Conservation (phyloP, 2,113 vertebrate species). For the Sinocyclocheilus anophthalmus region DNA sequence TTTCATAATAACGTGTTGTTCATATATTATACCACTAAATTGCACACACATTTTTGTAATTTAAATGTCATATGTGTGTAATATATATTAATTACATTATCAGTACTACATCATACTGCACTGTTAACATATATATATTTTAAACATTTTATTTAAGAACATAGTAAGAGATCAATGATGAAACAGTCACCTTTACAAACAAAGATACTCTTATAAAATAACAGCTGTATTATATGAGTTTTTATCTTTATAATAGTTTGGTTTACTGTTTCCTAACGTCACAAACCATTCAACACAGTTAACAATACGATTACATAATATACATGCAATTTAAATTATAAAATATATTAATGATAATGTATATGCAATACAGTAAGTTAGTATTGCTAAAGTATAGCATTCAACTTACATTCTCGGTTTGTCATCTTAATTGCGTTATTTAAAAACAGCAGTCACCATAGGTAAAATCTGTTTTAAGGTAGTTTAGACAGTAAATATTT, state of each 20-base stretch:
- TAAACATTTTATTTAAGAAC: neutral
- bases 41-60: too few relatives aligned
- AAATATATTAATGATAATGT: neutral
- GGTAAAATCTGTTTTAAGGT: too few relatives aligned
- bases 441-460: too few relatives aligned
- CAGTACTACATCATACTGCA: too few relatives aligned
- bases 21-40: too few relatives aligned
- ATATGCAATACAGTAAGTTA: neutral
- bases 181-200: neutral
- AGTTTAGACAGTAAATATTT: too few relatives aligned
- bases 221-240: neutral
- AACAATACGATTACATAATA: neutral
- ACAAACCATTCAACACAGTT: neutral
- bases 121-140: too few relatives aligned
- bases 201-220: neutral
- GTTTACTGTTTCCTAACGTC: neutral
- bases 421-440: too few relatives aligned
- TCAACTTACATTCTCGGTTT: too few relatives aligned
- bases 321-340: neutral
- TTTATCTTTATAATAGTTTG: neutral
- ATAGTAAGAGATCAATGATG: neutral
- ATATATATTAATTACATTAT: too few relatives aligned
- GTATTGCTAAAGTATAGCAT: neutral
- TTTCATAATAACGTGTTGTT: too few relatives aligned
- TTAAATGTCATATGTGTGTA: too few relatives aligned